Base-by-base conservation (phyloP, 1,140 invertebrate species). In the Drosophila obscura region DNA sequence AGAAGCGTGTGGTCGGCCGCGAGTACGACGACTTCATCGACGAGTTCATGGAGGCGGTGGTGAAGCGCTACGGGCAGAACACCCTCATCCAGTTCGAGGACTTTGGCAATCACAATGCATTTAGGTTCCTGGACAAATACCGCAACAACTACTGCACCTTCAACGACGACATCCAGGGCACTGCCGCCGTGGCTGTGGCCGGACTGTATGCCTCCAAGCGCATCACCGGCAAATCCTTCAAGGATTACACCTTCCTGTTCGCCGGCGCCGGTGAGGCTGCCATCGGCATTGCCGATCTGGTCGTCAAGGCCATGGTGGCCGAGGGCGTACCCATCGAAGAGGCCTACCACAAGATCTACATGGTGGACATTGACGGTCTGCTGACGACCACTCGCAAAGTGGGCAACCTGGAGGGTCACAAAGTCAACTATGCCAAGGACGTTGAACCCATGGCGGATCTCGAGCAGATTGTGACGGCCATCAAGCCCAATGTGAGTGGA, bases 111-210 rank as follows among this genome's bases (percentile, higher is more conserved):
- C 94, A 95, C 73, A 99, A 99, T 93, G 98, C 98, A 46, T 98
- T 97, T 93, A 94, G 96, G 56, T 95, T 99, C 74, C 91, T 99
- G 56, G 95, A 97, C 65, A 98, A 96, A 91, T 99, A 98, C 91
- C 93, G 96, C 57, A 93, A 96, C 64, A 93, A 94, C 46, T 99
- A 98, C 84, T 98, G 97, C 87, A 98, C 97, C 5, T 99, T 99
- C 89, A 99, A 99, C 89, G 98, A 99, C 91, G 98, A 99, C 89
- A 99, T 99, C 90, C 98, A 99, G 93, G 98, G 98, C 22, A 99
- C 98, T 0, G 98, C 98, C 0, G 95, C 96, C 28, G 98, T 99
- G 0, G 97, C 97, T 11, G 96, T 98, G 0, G 97, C 97, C 26
- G 98, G 98, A 5, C 92, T 99, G 5, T 92, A 98, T 41, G 97